Evolutionary conservation across 2,113 vertebrate species (phyloP), one percentile per base, ranked within the genome.

Genomic region (Ariopsis seemanni): DNA sequence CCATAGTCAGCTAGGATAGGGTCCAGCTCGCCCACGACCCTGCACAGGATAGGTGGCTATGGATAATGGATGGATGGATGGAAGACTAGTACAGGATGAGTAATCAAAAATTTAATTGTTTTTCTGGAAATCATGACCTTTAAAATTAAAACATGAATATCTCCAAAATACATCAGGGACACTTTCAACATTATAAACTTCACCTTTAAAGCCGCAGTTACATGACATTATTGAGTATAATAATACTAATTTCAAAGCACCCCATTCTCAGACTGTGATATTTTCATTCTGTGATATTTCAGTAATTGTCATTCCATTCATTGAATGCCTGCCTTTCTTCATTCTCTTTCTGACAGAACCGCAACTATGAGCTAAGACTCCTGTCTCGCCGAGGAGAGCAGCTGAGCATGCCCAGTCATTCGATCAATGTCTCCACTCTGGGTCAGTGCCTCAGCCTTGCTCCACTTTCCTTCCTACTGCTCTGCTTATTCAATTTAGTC

Each of bases 331-430:
- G 11, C 50, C 14, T 79, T 85, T 65, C 53, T 69, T 82, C 22
- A 60, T 30, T 80, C 48, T 58, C 79, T 72, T 53, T 80, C 20
- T 82, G 83, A 34, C 34, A 99, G 98, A 97, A 98, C 88, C 91
- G 95, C 85, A 95, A 95, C 89, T 98, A 99, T 0, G 97, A 98
- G 93, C 96, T 99, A 91, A 96, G 98, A 82, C 95, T 99, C 57
- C 95, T 98, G 93, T 97, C 97, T 92, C 96, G 96, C 81, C 94
- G 94, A 2, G 97, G 96, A 63, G 96, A 95, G 93, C 94, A 97
- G 88, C 96, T 97, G 95, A 99, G 98, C 10, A 95, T 96, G 27
- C 97, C 98, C 91, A 96, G 98, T 95, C 97, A 96, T 92, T 95
- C 95, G 0, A 95, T 98, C 95, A 99, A 97, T 30, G 91, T 99